phyloP scores from a whole-genome alignment of 2,888 invertebrate species.

The Dexiosoma caninum region DNA sequence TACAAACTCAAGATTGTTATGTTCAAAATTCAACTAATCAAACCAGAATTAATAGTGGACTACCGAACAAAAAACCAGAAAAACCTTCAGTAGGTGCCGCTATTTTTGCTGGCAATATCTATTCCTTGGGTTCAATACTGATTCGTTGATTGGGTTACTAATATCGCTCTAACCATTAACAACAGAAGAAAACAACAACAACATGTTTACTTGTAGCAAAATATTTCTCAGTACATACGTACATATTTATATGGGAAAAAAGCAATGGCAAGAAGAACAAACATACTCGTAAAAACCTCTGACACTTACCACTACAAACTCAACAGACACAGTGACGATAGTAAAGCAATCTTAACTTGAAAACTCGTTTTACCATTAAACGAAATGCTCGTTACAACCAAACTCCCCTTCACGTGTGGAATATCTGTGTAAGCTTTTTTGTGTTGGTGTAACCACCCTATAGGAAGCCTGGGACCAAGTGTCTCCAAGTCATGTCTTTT shows the following conservation, averaged over 20 bases:
- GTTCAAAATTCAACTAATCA: too few species aligned
- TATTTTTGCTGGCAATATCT: too few species aligned
- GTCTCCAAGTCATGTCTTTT: too few species aligned
- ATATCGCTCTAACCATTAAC: slow-evolving; percentile 8
- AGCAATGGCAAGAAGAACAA: slow-evolving; percentile 31
- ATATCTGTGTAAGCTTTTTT: neutral
- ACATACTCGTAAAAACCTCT: neutral
- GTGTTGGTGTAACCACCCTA: neutral
- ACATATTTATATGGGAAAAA: slow-evolving; percentile 29
- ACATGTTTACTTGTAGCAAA: slow-evolving; percentile 41
- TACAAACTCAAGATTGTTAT: too few species aligned
- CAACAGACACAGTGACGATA: slow-evolving; percentile 20
- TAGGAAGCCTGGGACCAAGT: too few species aligned
- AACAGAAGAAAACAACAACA: slow-evolving; percentile 21
- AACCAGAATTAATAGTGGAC: too few species aligned
- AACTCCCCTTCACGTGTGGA: neutral
- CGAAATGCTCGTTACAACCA: slow-evolving; percentile 9
- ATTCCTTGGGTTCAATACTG: too few species aligned
- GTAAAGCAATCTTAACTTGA: slow-evolving; percentile 58
- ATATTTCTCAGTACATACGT: slow-evolving; percentile 25
- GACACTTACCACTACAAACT: slow-evolving; percentile 42
- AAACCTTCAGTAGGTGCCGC: too few species aligned
- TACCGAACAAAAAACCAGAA: too few species aligned
- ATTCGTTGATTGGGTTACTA: slow-evolving; percentile 40
- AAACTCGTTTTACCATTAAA: slow-evolving; percentile 66